Conservation (phyloP, 1,140 invertebrate genomes). For the Magallana gigas region DNA sequence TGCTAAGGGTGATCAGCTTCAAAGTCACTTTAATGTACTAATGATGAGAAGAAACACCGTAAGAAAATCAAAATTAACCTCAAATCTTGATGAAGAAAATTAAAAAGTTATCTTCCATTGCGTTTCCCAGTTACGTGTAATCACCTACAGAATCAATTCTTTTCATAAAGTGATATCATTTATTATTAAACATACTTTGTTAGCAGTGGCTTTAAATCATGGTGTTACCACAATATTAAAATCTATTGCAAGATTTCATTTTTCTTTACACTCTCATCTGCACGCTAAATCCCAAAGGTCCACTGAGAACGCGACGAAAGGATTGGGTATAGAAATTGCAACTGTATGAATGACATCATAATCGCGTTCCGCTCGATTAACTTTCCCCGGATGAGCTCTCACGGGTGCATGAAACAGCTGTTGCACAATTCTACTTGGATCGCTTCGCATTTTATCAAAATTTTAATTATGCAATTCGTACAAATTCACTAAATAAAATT, state of each 20-base stretch:
- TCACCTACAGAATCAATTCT: background rate
- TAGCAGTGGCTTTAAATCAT: background rate
- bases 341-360: conserved; percentile 2
- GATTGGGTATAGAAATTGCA: background rate
- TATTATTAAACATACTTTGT: conserved; percentile 1
- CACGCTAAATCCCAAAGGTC: conserved; percentile 5
- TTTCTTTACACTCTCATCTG: background rate
- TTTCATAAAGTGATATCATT: conserved; percentile 3
- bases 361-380: conserved; percentile 22
- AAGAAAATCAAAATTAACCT: too few species aligned
- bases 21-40: too few species aligned
- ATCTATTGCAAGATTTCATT: conserved; percentile 1
- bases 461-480: too few species aligned
- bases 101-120: too few species aligned
- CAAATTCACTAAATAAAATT: too few species aligned
- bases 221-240: background rate
- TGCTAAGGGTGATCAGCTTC: too few species aligned
- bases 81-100: too few species aligned
- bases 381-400: background rate
- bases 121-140: too few species aligned
- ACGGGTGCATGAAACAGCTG: background rate
- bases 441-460: too few species aligned
- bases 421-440: background rate
- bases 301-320: background rate
- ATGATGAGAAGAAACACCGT: too few species aligned